Conservation (phyloP, 2,888 invertebrate species). For the Heliconius erato region DNA sequence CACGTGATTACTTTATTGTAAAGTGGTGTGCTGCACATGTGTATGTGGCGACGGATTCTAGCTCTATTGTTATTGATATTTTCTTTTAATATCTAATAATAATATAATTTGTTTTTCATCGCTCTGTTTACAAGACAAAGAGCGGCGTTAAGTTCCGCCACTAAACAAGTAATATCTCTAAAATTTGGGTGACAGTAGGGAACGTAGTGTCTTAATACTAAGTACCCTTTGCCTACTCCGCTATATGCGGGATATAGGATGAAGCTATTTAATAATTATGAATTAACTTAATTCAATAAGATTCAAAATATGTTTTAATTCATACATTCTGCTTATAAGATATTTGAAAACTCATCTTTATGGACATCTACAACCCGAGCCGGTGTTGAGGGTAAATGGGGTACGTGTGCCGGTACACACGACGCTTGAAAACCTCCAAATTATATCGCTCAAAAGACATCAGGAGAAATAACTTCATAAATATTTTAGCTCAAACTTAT, state of each 20-base stretch:
- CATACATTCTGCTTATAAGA: neutral
- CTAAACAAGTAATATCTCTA: neutral
- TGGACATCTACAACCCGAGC: too few species aligned
- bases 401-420: too few species aligned
- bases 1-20: slow-evolving; percentile 35
- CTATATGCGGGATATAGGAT: neutral
- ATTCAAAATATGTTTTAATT: neutral
- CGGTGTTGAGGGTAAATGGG: too few species aligned
- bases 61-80: neutral
- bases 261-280: too few species aligned
- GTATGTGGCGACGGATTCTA: neutral
- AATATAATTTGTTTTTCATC: neutral
- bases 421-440: too few species aligned
- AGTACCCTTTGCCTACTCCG: neutral
- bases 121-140: neutral
- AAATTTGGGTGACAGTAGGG: neutral
- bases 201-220: neutral
- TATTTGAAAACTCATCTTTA: neutral
- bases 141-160: neutral
- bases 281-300: neutral
- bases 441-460: too few species aligned
- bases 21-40: slow-evolving; percentile 19
- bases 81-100: neutral
- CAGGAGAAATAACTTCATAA: neutral
- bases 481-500: neutral